A percentile compares a stretch with the other conserved stretches of the same genome.
phyloP scores from a whole-genome alignment of 2,888 invertebrate genomes.

The Octonoba sinensis region DNA sequence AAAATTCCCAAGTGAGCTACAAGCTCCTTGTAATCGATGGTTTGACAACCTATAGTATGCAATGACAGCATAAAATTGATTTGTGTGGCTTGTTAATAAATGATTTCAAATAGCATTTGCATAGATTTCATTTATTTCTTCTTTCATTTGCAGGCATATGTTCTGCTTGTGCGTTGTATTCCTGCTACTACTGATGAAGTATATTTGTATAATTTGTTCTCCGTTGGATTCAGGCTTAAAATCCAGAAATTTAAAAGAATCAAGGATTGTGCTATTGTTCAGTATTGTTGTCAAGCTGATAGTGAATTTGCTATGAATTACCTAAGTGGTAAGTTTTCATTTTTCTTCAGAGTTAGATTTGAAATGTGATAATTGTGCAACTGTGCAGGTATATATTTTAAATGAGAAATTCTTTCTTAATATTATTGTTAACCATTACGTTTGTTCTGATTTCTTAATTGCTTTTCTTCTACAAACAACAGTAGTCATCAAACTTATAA shows the following conservation, averaged over 20 bases:
- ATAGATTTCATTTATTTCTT: neutral
- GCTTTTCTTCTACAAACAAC: no score
- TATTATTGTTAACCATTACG: no score
- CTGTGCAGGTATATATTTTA: no score
- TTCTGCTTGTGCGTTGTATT: conserved; percentile 81
- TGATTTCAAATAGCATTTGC: no score
- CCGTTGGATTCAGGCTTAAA: conserved; percentile 66
- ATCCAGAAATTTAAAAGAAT: conserved; percentile 79
- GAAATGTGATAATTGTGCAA: neutral
- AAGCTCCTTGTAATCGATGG: no score
- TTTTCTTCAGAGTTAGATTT: neutral
- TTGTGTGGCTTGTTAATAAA: no score
- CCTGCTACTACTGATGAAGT: conserved; percentile 75
- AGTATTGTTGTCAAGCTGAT: conserved; percentile 77
- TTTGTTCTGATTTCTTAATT: no score
- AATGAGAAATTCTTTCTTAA: no score
- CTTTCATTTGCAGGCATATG: conserved; percentile 78
- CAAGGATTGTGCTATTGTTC: conserved; percentile 83
- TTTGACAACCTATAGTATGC: no score
- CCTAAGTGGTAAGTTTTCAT: conserved; percentile 33
- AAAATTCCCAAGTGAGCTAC: no score
- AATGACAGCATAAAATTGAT: no score
- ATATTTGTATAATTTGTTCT: conserved; percentile 73
- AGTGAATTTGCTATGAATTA: conserved; percentile 76
- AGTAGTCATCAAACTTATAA: no score